Conservation (phyloP, 2,888 invertebrate species). For the Sphaerophoria taeniata region DNA sequence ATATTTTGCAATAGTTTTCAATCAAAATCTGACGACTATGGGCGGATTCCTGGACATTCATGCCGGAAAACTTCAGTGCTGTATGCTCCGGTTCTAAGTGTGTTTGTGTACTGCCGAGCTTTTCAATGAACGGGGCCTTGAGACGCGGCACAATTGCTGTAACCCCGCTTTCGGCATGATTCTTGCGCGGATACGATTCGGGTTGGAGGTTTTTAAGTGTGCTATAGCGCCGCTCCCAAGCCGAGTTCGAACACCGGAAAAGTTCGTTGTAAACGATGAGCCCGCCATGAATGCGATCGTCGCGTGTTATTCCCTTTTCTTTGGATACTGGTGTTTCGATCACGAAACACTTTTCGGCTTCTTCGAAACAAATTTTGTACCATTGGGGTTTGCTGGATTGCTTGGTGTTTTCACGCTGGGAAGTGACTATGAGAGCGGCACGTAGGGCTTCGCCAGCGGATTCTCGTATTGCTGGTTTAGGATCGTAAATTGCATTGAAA, state of each 20-base stretch:
- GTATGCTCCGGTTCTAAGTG: constrained; percentile 79
- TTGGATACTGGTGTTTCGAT: constrained; percentile 85
- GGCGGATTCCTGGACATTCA: constrained; percentile 91
- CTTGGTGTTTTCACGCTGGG: constrained; percentile 97
- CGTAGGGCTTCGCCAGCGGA: constrained; percentile 97
- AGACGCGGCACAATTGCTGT: constrained; percentile 82
- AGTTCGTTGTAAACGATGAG: constrained; percentile 96
- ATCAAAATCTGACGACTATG: constrained; percentile 92
- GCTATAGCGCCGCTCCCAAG: constrained; percentile 92
- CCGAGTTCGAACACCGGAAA: constrained; percentile 93
- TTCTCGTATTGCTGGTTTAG: constrained; percentile 95
- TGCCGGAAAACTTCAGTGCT: constrained; percentile 77
- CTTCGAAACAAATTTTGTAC: constrained; percentile 97
- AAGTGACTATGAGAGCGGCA: constrained; percentile 96
- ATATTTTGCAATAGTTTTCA: constrained; percentile 92
- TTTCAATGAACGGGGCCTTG: constrained; percentile 83
- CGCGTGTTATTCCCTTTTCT: constrained; percentile 91
- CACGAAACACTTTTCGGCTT: constrained; percentile 90
- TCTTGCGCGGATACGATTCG: constrained; percentile 79
- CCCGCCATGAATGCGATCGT: constrained; percentile 96
- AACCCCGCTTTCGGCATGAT: constrained; percentile 75
- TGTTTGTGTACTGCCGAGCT: constrained; percentile 78
- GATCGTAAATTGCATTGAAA: constrained; percentile 95
- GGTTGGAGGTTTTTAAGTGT: constrained; percentile 86
- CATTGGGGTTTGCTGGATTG: constrained; percentile 94